Evolutionary conservation across 2,113 vertebrate species (phyloP).

Genomic region (Cygnus atratus): DNA sequence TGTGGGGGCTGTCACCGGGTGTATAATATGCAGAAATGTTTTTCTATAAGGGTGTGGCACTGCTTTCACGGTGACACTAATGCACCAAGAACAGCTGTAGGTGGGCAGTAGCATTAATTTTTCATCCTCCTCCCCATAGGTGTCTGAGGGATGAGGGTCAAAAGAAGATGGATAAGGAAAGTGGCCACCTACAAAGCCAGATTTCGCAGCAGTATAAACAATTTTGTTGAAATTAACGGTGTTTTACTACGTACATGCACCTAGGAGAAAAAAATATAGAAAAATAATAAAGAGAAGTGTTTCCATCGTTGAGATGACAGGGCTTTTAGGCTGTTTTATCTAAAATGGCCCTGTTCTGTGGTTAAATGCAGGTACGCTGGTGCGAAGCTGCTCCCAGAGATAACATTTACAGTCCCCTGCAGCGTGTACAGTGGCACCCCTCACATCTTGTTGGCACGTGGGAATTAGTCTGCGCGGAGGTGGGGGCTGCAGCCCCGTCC

Average conservation of each 20-base stretch:
- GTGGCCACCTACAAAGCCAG: not conserved
- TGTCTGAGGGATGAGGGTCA: not conserved
- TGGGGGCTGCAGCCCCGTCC: not conserved
- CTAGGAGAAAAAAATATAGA: not conserved
- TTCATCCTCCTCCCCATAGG: not conserved
- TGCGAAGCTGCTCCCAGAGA: not conserved
- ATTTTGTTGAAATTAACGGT: not conserved
- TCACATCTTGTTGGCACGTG: fast-evolving
- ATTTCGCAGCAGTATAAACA: not conserved
- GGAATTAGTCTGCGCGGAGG: not conserved
- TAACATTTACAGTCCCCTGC: not conserved
- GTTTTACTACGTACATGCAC: not conserved
- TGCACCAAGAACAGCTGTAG: not conserved
- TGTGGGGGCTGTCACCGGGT: not conserved
- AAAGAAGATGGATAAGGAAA: not conserved
- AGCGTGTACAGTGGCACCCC: not conserved
- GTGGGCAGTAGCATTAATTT: not conserved
- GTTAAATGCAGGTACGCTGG: not conserved
- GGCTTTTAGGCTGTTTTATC: not conserved
- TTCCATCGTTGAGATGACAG: not conserved
- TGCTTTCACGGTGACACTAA: not conserved
- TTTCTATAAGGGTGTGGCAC: not conserved
- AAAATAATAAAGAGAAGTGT: not conserved
- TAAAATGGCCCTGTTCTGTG: not conserved
- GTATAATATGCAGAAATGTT: not conserved